Base-by-base conservation (phyloP, 2,888 invertebrate genomes). In the Bugula neritina region DNA sequence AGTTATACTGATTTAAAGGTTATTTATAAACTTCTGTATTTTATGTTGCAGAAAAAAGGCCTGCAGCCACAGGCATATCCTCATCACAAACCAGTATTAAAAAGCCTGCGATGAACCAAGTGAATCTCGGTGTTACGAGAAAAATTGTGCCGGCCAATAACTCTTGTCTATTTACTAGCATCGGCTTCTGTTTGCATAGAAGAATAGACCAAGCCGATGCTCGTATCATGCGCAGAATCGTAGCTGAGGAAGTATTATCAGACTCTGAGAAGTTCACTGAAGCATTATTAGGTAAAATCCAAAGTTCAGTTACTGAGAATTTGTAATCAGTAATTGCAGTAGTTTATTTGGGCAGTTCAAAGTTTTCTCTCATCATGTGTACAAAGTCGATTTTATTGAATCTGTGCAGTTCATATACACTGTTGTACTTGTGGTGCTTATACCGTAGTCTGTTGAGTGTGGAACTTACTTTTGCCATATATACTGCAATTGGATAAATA, bases 61-160 rank as follows among this genome's bases (percentile, higher is more conserved):
- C 43, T 43, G 43, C 43, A 10, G 43, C 17, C 43, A 43, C 10
- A 10, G 43, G 5, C 43, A 43, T 3, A 10, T 43, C 43, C 43
- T 10, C 10, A 10, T 43, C 43, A 43, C 10, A 43, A 10, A 43
- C 5, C 17, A 10, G 43, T 43, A 17, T 43, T 3, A 43, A 43
- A 43, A 5, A 17, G 17, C 17, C 43, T 10, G 17, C 43, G 17
- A 5, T 17, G 5, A 43, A 43, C 5, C 43, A 43, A 17, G 10
- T 10, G 43, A 17, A 5, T 10, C 17, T 17, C 43, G 17, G 5
- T 77, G 86, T 95, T 69, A 89, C 94, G 88, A 92, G 93, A 81
- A 91, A 92, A 86, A 90, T 92, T 58, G 96, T 97, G 71, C 95
- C 96, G 76, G 92, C 96, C 5, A 94, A 97, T 85, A 96, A 97